phyloP scores from a whole-genome alignment of 2,113 vertebrate species.

The Bucco capensis region DNA sequence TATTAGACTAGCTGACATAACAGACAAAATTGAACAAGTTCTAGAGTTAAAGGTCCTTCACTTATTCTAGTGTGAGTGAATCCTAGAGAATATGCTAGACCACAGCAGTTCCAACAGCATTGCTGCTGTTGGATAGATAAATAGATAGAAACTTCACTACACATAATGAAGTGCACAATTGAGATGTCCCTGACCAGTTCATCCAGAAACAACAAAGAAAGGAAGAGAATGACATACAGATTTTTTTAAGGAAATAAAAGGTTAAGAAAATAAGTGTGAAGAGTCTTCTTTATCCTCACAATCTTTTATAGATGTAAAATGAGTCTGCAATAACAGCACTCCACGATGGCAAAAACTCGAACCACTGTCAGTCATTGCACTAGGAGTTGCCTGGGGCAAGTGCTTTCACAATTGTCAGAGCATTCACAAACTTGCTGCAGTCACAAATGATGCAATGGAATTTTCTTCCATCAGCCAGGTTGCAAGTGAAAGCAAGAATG shows the following conservation, averaged over 20 bases:
- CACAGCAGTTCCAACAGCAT: constrained; percentile 14
- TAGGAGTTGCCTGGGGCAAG: constrained; percentile 31
- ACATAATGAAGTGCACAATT: neutral
- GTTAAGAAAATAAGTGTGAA: neutral
- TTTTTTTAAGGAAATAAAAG: constrained; percentile 1
- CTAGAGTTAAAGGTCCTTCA: constrained; percentile 34
- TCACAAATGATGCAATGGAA: neutral
- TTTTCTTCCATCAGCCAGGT: neutral
- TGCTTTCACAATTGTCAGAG: constrained; percentile 10
- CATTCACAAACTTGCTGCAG: neutral
- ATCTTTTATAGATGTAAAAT: neutral
- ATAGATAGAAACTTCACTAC: neutral
- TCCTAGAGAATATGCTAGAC: neutral
- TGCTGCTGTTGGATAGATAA: neutral
- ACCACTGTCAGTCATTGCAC: constrained; percentile 5
- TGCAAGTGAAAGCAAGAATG: neutral
- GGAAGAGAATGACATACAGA: neutral
- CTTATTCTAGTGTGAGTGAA: neutral
- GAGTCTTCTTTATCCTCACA: neutral
- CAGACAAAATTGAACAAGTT: constrained; percentile 13
- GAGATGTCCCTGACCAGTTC: neutral
- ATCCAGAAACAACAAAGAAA: neutral
- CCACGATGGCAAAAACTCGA: neutral
- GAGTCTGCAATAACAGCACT: neutral
- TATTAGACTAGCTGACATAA: constrained; percentile 4